Evolutionary conservation across 2,888 invertebrate species (phyloP).

Genomic region (Tetheella fluctuosa): DNA sequence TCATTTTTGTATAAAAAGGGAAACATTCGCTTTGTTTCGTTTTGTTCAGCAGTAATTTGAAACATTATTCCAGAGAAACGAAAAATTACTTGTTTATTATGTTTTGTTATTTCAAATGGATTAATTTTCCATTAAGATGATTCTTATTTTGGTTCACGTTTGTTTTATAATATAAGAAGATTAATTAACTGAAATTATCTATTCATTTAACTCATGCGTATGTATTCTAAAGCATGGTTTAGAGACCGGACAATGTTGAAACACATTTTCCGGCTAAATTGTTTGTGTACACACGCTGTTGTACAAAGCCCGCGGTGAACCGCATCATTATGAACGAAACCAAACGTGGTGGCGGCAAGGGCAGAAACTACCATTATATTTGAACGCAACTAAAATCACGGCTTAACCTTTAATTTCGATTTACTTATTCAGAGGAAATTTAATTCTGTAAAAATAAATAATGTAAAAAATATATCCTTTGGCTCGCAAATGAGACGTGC

Average conservation of each 20-base stretch:
- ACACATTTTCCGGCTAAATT: constrained; percentile 9
- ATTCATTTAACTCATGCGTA: neutral
- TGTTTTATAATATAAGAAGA: neutral
- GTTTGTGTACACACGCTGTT: constrained; percentile 20
- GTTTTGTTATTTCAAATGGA: constrained; percentile 9
- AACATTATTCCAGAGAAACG: constrained; percentile 44
- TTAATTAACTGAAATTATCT: neutral
- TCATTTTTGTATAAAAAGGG: constrained; percentile 50
- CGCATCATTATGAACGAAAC: constrained; percentile 34
- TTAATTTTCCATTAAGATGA: constrained; percentile 4
- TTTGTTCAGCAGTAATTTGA: constrained; percentile 40
- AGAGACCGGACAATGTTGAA: neutral
- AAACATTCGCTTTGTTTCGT: constrained; percentile 51
- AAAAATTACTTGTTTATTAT: constrained; percentile 15
- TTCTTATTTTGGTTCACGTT: neutral
- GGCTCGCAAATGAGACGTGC: too few relatives aligned
- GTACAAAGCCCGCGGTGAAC: constrained; percentile 32
- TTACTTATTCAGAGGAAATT: neutral
- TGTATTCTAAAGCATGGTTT: neutral
- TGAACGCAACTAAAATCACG: neutral
- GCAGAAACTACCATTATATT: constrained; percentile 8
- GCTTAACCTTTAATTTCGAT: neutral
- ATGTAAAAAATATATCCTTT: too few relatives aligned
- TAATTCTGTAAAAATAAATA: neutral
- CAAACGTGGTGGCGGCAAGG: constrained; percentile 14